Evolutionary conservation across 2,888 invertebrate genomes (phyloP).

Genomic region (Spisula subtruncata): DNA sequence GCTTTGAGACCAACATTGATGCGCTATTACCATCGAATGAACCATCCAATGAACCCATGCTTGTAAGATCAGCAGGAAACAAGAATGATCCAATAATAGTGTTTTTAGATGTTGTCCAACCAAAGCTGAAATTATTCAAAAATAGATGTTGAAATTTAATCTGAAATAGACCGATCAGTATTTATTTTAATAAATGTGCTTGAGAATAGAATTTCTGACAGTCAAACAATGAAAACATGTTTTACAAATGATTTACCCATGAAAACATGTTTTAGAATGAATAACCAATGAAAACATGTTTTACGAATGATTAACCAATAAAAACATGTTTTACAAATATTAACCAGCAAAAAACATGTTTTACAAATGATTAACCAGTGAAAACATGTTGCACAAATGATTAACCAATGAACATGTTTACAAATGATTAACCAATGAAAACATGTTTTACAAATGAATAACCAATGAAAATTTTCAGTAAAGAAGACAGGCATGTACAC

Average conservation of each 20-base stretch:
- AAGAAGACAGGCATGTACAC: too few relatives aligned
- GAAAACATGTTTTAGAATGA: background rate
- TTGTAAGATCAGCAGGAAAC: background rate
- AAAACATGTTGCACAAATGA: background rate
- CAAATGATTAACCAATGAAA: background rate
- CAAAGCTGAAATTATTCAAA: background rate
- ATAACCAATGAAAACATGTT: too few relatives aligned
- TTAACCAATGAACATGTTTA: background rate
- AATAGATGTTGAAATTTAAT: too few relatives aligned
- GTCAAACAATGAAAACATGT: too few relatives aligned
- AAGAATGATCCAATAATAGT: background rate
- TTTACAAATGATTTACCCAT: too few relatives aligned
- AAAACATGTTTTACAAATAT: background rate
- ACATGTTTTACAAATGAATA: background rate
- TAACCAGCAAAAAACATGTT: background rate
- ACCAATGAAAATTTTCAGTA: too few relatives aligned
- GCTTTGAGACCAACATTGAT: background rate
- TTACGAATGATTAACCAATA: background rate
- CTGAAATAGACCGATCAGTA: too few relatives aligned
- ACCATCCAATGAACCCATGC: too few relatives aligned
- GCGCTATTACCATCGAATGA: too few relatives aligned
- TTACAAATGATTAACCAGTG: background rate
- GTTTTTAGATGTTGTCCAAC: background rate
- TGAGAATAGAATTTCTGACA: too few relatives aligned
- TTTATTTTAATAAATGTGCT: too few relatives aligned